Evolutionary conservation across 2,113 vertebrate genomes (phyloP), one percentile per base, ranked within the genome.

Genomic region (Psittacara wagleri): DNA sequence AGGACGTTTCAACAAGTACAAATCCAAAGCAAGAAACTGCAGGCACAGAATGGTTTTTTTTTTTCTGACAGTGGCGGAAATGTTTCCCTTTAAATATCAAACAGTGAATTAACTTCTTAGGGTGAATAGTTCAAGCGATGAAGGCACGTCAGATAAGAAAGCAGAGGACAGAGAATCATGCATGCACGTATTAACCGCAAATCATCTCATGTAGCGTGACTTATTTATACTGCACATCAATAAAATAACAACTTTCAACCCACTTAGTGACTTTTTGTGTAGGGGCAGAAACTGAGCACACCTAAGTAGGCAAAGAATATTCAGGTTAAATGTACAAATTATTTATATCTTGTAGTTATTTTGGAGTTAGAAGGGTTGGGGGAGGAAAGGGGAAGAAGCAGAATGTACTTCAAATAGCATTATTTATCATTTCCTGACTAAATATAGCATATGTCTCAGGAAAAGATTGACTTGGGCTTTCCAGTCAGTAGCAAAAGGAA

Each of bases 401-500:
- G 88, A 94, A 89, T 48, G 70, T 52, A 93, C 74, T 95, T 94
- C 94, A 95, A 91, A 92, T 92, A 94, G 94, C 95, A 96, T 96
- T 97, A 92, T 97, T 97, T 96, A 94, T 93, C 10, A 95, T 88
- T 96, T 97, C 95, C 95, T 95, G 88, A 59, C 92, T 96, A 96
- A 96, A 97, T 96, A 97, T 93, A 94, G 96, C 80, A 59, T 16
- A 24, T 41, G 29, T 92, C 80, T 95, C 91, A 96, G 92, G 91
- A 95, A 92, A 75, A 95, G 91, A 94, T 91, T 96, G 92, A 94
- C 93, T 94, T 90, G 86, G 77, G 92, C 89, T 96, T 94, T 92
- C 89, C 92, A 96, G 82, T 83, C 74, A 93, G 89, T 55, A 82
- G 74, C 9, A 0, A 83, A 87, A 20, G 59, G 88, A 97, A 90